Conservation (phyloP, 1,140 invertebrate species). For the Sitophilus oryzae region DNA sequence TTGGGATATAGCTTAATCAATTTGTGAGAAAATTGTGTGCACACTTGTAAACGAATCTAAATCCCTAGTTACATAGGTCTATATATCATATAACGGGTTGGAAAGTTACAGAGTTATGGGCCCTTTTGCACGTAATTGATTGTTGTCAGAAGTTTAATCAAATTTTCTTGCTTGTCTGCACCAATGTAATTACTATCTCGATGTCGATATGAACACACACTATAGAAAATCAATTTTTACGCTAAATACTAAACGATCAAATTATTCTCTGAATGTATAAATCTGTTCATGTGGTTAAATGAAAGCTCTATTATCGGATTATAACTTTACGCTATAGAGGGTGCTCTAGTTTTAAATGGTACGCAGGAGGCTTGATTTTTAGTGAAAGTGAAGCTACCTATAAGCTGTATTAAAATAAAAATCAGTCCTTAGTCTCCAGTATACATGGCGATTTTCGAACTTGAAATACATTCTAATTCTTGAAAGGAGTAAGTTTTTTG, state of each 20-base stretch:
- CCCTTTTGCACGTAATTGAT: slow-evolving; percentile 22
- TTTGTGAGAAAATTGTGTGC: slow-evolving; percentile 12
- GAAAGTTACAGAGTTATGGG: slow-evolving; percentile 17
- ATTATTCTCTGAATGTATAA: too few relatives aligned
- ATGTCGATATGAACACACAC: slow-evolving; percentile 17
- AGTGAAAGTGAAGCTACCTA: too few relatives aligned
- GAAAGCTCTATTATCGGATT: too few relatives aligned
- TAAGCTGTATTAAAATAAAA: too few relatives aligned
- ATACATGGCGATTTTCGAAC: too few relatives aligned
- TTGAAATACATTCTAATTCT: too few relatives aligned
- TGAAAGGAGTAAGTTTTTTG: too few relatives aligned
- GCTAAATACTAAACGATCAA: neutral
- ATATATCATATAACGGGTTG: slow-evolving; percentile 20
- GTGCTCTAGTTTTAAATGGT: too few relatives aligned
- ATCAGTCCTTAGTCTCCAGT: too few relatives aligned
- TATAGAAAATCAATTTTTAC: slow-evolving; percentile 8
- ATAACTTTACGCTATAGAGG: too few relatives aligned
- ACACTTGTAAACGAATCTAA: slow-evolving; percentile 15
- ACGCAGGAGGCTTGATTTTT: too few relatives aligned
- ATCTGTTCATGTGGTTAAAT: too few relatives aligned
- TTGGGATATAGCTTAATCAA: slow-evolving; percentile 4
- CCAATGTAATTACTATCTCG: slow-evolving; percentile 18
- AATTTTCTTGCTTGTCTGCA: slow-evolving; percentile 18
- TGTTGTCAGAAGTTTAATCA: slow-evolving; percentile 25
- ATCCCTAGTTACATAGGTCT: slow-evolving; percentile 6